phyloP scores from a whole-genome alignment of 1,140 invertebrate genomes.

The Microplitis demolitor region DNA sequence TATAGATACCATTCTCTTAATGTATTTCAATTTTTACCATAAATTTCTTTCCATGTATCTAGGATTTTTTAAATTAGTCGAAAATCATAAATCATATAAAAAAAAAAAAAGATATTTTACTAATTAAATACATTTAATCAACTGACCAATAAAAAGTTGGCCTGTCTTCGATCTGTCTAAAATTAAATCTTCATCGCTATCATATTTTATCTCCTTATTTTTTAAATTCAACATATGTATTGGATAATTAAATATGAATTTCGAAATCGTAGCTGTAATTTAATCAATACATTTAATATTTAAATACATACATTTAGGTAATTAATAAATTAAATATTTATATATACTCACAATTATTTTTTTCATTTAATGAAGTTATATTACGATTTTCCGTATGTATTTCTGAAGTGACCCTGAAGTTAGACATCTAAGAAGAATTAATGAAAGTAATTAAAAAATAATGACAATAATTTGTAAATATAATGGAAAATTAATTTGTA shows the following conservation, averaged over 20 bases:
- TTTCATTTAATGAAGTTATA: constrained; percentile 37
- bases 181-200: constrained; percentile 64
- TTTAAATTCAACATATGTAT: constrained; percentile 37
- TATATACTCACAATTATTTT: constrained; percentile 50
- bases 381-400: constrained; percentile 64
- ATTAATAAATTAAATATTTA: constrained; percentile 11
- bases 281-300: constrained; percentile 29
- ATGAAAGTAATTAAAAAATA: not conserved
- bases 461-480: not conserved
- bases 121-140: not conserved
- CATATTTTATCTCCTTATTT: constrained; percentile 38
- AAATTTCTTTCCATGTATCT: no score
- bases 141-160: constrained; percentile 56
- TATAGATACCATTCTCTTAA: no score
- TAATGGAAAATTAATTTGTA: not conserved
- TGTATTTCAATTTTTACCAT: no score
- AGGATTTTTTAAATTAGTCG: no score
- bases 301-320: constrained; percentile 8
- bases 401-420: constrained; percentile 65
- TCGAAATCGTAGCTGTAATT: constrained; percentile 62
- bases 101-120: no score
- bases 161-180: constrained; percentile 49
- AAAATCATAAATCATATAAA: no score
- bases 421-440: constrained; percentile 33
- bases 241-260: constrained; percentile 65